Percentiles rank a stretch among this genome's conserved stretches.
Conservation (phyloP, 2,888 invertebrate species). For the Cantharis rufa region DNA sequence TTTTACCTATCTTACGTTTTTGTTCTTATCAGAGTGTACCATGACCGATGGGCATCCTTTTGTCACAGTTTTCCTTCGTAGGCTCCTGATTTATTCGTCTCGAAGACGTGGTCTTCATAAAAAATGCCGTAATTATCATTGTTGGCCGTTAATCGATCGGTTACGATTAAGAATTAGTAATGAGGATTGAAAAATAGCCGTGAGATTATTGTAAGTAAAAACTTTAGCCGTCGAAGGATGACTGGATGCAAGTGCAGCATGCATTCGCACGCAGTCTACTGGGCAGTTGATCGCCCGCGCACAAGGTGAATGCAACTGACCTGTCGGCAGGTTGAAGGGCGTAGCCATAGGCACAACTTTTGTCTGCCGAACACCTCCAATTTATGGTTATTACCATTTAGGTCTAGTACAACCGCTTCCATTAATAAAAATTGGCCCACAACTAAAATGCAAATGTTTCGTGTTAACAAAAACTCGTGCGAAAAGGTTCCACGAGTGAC, state of each 20-base stretch:
- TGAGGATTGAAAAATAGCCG: not conserved
- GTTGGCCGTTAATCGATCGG: constrained; percentile 1
- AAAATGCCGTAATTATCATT: not conserved
- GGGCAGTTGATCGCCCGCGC: constrained; percentile 49
- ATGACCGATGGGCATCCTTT: not conserved
- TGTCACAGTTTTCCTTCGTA: not conserved
- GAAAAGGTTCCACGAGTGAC: not conserved
- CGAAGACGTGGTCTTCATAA: not conserved
- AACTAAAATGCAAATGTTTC: not conserved
- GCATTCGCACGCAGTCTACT: constrained; percentile 47
- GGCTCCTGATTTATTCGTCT: not conserved
- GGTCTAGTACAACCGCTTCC: not conserved
- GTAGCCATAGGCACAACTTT: constrained; percentile 36
- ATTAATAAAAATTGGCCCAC: not conserved
- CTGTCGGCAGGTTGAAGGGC: constrained; percentile 56
- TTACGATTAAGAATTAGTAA: not conserved
- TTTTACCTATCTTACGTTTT: not conserved
- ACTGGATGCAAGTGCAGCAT: constrained; percentile 33
- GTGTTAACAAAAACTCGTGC: not conserved
- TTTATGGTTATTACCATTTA: constrained; percentile 6
- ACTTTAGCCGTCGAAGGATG: constrained; percentile 36
- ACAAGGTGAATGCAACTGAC: constrained; percentile 55
- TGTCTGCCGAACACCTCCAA: constrained; percentile 18
- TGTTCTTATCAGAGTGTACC: not conserved
- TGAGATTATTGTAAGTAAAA: constrained; percentile 14